Conservation (phyloP, 2,888 invertebrate genomes). For the Griposia aprilina region DNA sequence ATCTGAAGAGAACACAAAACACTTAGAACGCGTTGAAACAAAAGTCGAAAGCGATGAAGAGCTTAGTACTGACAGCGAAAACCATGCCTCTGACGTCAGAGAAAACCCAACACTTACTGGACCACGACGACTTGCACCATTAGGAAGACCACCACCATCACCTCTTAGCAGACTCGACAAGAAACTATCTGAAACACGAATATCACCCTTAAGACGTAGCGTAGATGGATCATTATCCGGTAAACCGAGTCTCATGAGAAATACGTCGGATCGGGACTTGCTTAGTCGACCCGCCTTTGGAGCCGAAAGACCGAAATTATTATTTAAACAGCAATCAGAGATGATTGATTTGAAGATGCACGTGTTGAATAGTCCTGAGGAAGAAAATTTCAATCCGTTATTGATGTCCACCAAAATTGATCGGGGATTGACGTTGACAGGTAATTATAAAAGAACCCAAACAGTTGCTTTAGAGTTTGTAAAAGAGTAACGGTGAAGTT, state of each 20-base stretch:
- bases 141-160: conserved; percentile 84
- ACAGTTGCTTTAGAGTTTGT: background rate
- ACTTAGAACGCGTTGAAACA: conserved; percentile 87
- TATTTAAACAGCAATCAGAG: conserved; percentile 87
- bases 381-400: conserved; percentile 82
- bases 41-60: conserved; percentile 90
- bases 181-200: conserved; percentile 82
- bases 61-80: conserved; percentile 86
- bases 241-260: conserved; percentile 80
- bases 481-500: no score
- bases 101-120: conserved; percentile 74
- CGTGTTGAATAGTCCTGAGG: conserved; percentile 82
- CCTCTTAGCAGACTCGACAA: conserved; percentile 83
- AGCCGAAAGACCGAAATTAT: conserved; percentile 82
- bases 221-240: conserved; percentile 78
- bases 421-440: conserved; percentile 88
- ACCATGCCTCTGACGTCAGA: conserved; percentile 82
- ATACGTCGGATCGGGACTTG: conserved; percentile 81
- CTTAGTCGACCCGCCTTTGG: conserved; percentile 75
- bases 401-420: conserved; percentile 79
- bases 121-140: conserved; percentile 78
- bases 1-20: conserved; percentile 88
- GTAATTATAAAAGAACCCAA: conserved; percentile 69
- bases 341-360: conserved; percentile 88
- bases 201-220: conserved; percentile 84